Base-by-base conservation (phyloP, 2,797 vertebrate species). In the Mallotus villosus region DNA sequence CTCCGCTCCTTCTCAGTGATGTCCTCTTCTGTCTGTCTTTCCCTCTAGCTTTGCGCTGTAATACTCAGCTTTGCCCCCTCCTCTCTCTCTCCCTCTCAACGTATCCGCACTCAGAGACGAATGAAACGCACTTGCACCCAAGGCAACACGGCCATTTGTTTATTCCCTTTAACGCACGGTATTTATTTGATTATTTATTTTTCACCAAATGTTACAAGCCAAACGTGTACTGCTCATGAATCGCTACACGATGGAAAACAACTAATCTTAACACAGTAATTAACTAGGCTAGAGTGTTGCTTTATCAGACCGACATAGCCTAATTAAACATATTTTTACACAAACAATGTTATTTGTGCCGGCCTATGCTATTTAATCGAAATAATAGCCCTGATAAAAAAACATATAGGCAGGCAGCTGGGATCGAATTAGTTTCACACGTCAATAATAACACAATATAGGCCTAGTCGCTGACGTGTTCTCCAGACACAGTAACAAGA, bases 21-120 rank as follows among this genome's bases (percentile, higher is more conserved):
- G 67, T 76, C 86, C 83, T 87, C 77, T 53, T 74, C 82, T 62
- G 82, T 85, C 79, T 89, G 88, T 81, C 84, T 74, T 82, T 74
- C 83, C 87, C 90, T 81, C 80, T 72, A 84, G 85, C 70, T 84
- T 83, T 60, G 85, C 84, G 84, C 84, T 89, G 71, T 89, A 91
- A 88, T 91, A 87, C 82, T 85, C 78, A 85, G 89, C 85, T 92
- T 92, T 86, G 91, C 91, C 91, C 91, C 88, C 87, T 51, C 21
- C 51, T 84, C 89, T 85, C 91, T 92, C 86, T 91, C 87, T 88
- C 89, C 82, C 79, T 74, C 76, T 81, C 88, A 76, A 91, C 91
- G 88, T 90, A 87, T 90, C 75, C 80, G 78, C 79, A 60, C 83
- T 83, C 75, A 72, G 89, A 88, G 89, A 89, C 90, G 88, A 90